Conservation (phyloP, 2,797 vertebrate genomes). For the Merluccius polli region DNA sequence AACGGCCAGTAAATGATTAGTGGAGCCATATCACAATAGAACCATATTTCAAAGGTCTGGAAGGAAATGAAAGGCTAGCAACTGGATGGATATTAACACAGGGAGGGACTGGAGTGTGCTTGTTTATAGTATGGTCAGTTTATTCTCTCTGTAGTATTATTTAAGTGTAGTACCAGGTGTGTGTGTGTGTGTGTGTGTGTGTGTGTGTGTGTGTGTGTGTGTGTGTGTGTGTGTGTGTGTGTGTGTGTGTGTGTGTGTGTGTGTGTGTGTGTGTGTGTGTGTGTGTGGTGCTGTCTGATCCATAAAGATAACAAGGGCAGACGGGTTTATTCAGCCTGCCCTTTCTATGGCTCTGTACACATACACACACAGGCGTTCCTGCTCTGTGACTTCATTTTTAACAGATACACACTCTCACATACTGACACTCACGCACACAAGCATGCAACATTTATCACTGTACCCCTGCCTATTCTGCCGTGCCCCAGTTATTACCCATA, state of each 20-base stretch:
- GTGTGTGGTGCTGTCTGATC: conserved; percentile 22
- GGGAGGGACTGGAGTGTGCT: background rate
- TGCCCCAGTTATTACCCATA: background rate
- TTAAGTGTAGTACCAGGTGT: background rate
- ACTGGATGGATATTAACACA: background rate
- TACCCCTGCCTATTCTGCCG: background rate
- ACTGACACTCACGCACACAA: background rate
- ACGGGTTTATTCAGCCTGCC: conserved; percentile 28
- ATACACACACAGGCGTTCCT: background rate
- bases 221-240: background rate
- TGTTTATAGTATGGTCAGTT: background rate
- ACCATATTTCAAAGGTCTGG: background rate
- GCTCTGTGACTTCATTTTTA: too few relatives aligned
- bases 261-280: too few relatives aligned
- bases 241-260: background rate
- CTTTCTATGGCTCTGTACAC: conserved; percentile 11
- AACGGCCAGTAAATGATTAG: background rate
- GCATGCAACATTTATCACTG: background rate
- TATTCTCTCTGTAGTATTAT: too few relatives aligned
- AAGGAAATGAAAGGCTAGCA: background rate
- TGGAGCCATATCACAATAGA: background rate
- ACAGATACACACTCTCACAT: conserved; percentile 3
- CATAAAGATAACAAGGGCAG: conserved; percentile 35
- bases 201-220: background rate
- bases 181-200: background rate